Evolutionary conservation across 2,888 invertebrate species (phyloP), one percentile per base, ranked within the genome.

Genomic region (Acrobasis consociella): DNA sequence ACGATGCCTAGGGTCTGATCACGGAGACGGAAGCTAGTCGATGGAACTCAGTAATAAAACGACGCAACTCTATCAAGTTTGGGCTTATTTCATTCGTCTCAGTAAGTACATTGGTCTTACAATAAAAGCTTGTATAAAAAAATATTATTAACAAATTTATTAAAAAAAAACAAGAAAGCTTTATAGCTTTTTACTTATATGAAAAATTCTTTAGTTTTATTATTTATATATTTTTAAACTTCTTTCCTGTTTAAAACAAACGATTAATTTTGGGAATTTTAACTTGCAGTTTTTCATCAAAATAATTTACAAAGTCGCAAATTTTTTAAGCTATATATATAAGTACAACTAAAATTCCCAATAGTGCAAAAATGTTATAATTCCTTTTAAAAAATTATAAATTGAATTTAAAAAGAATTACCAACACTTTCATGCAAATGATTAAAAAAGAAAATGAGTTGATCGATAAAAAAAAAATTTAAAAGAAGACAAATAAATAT

Each of bases 361-460:
- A 52, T 7, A 31, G 13, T 17, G 9, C 13, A 31, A 52, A 31
- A 52, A 52, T 31, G 52, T 31, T 31, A 52, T 31, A 52, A 52
- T 31, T 51, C 11, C 22, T 17, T 52, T 52, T 13, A 52, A 31
- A 22, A 51, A 17, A 11, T 22, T 31, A 10, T 22, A 10, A 9
- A 51, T 46, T 46, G 1, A 10, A 51, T 1, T 52, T 13, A 13
- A 31, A 52, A 31, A 31, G 13, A 52, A 52, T 52, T 31, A 31
- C 37, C 10, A 52, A 52, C 52, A 52, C 13, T 52, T 51, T 31
- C 52, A 52, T 52, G 52, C 52, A 52, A 22, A 37, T 50, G 9
- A 52, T n/a, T 52, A 31, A 52, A 31, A 51, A 15, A 17, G 8
- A 8, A 13, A 52, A 55, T 15, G 38, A 38, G 10, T 38, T 38